phyloP scores from a whole-genome alignment of 2,888 invertebrate genomes.

The Xanthorhoe spadicearia region DNA sequence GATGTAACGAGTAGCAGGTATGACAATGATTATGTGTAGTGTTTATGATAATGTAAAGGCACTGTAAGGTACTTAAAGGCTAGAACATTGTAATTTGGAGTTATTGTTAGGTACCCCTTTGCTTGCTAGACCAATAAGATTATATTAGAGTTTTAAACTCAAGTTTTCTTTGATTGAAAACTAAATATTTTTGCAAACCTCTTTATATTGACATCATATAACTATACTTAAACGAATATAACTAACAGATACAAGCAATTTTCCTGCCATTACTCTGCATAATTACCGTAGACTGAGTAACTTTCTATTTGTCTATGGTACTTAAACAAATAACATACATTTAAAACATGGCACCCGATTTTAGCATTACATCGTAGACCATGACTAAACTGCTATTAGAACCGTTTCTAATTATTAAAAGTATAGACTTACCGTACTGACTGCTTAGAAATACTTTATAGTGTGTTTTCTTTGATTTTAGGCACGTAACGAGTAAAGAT shows the following conservation, averaged over 20 bases:
- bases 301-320: conserved; percentile 31
- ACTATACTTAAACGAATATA: background rate
- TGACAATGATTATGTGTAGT: no score
- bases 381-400: conserved; percentile 50
- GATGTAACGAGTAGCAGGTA: no score
- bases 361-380: conserved; percentile 47
- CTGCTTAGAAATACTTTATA: background rate
- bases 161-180: no score
- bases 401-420: conserved; percentile 38
- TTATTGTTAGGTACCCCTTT: no score
- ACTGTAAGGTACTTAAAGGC: no score
- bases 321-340: conserved; percentile 28
- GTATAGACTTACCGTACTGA: background rate
- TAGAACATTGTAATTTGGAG: no score
- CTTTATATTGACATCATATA: no score
- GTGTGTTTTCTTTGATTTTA: background rate
- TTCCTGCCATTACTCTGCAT: background rate
- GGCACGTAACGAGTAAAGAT: background rate
- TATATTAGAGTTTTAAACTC: no score
- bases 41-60: no score
- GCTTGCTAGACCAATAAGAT: no score
- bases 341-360: conserved; percentile 45
- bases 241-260: background rate
- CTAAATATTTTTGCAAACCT: no score
- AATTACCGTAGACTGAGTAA: conserved; percentile 23